A percentile compares a stretch with the other conserved stretches of the same genome.
These are phyloP conservation scores for Stenodema calcarata DNA, from an alignment of 2,888 invertebrate species.

Conservation along the genomic window DNA sequence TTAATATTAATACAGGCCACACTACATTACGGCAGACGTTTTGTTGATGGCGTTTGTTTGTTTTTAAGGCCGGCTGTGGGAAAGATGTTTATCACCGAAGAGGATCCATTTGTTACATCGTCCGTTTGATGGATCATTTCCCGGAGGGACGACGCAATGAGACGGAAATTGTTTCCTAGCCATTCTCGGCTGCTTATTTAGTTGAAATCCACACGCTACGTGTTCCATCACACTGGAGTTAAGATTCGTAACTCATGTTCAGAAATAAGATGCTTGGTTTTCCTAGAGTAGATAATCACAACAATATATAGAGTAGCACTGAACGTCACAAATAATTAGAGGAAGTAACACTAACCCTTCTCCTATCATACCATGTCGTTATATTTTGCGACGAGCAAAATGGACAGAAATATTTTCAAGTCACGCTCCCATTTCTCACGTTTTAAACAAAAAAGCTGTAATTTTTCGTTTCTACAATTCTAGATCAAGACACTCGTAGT, in stretches of 20 bases:
- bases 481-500: not conserved
- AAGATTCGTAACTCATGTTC: too few relatives aligned
- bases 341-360: not conserved
- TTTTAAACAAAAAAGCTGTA: not conserved
- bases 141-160: not conserved
- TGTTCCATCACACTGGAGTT: too few relatives aligned
- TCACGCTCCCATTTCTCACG: not conserved
- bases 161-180: not conserved
- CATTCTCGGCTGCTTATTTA: not conserved
- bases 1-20: not conserved
- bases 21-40: not conserved
- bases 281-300: too few relatives aligned
- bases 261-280: too few relatives aligned
- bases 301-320: too few relatives aligned
- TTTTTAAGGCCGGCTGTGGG: not conserved
- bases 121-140: conserved; percentile 37
- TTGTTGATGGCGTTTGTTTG: not conserved
- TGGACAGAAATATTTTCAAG: not conserved
- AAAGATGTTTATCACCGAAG: not conserved
- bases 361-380: not conserved
- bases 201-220: not conserved
- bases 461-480: too few relatives aligned
- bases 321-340: too few relatives aligned
- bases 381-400: not conserved
- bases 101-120: conserved; percentile 40